Base-by-base conservation (phyloP, 2,113 vertebrate species). In the Pseudorectes ferrugineus region DNA sequence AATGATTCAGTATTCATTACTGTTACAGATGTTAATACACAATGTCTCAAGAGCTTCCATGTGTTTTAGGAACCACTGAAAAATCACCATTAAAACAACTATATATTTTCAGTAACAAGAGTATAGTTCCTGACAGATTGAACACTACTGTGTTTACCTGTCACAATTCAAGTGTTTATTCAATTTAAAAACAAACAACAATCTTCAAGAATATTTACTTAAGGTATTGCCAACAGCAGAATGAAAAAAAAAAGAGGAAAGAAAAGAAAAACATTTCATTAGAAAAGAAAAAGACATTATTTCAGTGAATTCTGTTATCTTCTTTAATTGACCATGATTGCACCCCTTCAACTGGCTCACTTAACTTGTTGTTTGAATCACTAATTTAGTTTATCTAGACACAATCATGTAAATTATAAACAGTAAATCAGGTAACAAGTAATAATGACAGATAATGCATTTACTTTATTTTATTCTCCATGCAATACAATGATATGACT, bases 301-400 rank as follows among this genome's bases (percentile, higher is more conserved):
- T 92, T 58, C 20, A 72, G 49, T 79, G 33, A 25, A 81, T 92
- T 92, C 68, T 0, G 4, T 94, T 93, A 92, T 85, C 20, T 96
- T 92, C 55, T 77, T 96, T 63, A 52, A 91, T 95, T 94, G 85
- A 35, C 63, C 59, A 74, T 93, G 84, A 96, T 81, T 96, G 35
- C 42, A 93, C 62, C 15, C 49, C n/a, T 96, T 96, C 92, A 88
- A 28, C 28, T 70, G 51, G 52, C 90, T 96, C 78, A 95, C 38
- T 92, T 93, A 89, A 85, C 29, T 92, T 88, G 15, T 42, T 88
- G 38, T 71, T 95, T 96, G 87, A 95, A 89, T 93, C 73, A 85
- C 21, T 89, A 17, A 95, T 95, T 95, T 89, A 92, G 92, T 97
- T 96, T 94, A 93, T 88, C 26, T 89, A 85, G 68, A 97, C 82